Conservation (phyloP, 2,888 invertebrate species). For the Cerceris rybyensis region DNA sequence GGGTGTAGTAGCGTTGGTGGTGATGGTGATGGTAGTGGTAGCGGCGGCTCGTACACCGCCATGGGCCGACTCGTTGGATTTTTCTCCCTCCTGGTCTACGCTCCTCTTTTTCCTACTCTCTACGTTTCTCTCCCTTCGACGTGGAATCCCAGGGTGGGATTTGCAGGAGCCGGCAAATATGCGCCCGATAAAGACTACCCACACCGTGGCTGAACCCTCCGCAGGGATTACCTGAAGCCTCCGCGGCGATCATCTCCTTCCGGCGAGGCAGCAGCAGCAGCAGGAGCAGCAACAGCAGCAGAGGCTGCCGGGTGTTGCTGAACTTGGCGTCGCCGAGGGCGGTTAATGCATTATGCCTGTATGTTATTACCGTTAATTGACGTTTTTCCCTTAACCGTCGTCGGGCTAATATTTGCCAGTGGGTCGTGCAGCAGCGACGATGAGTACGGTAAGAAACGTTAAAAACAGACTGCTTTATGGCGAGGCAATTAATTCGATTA, state of each 20-base stretch:
- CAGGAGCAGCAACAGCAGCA: too few relatives aligned
- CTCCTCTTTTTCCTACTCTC: conserved; percentile 28
- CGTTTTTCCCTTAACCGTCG: too few relatives aligned
- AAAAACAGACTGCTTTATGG: too few relatives aligned
- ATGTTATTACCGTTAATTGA: conserved; percentile 20
- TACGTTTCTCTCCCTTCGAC: conserved; percentile 42
- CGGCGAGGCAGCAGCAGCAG: conserved; percentile 35
- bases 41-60: conserved; percentile 41
- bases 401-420: too few relatives aligned
- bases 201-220: conserved; percentile 54
- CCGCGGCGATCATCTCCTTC: conserved; percentile 63
- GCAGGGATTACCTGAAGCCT: conserved; percentile 62
- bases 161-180: conserved; percentile 70
- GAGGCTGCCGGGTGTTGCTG: conserved; percentile 12
- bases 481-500: too few relatives aligned
- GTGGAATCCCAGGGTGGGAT: conserved; percentile 64
- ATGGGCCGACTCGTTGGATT: conserved; percentile 46
- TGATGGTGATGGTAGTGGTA: conserved; percentile 25
- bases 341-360: conserved; percentile 43
- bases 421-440: too few relatives aligned
- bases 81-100: conserved; percentile 40
- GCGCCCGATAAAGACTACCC: conserved; percentile 68
- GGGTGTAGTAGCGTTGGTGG: not conserved
- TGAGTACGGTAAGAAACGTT: too few relatives aligned
- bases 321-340: conserved; percentile 23